phyloP scores from a whole-genome alignment of 2,888 invertebrate species.

The Hirudinaria manillensis region DNA sequence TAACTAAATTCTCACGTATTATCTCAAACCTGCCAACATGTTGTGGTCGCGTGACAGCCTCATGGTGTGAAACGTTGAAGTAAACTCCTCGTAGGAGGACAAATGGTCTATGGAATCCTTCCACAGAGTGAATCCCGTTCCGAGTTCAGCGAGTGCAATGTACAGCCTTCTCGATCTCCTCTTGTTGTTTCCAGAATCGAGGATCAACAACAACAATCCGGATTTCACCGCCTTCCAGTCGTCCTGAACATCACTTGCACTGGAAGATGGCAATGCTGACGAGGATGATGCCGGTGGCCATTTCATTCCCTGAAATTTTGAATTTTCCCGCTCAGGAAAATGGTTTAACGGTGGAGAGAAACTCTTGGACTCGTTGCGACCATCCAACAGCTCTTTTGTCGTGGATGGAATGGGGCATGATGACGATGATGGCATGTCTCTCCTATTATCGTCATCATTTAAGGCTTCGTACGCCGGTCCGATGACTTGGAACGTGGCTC shows the following conservation, averaged over 20 bases:
- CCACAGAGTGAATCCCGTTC: conserved; percentile 29
- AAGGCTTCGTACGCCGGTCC: not conserved
- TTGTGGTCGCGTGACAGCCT: conserved; percentile 23
- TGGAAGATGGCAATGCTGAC: not conserved
- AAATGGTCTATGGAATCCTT: conserved; percentile 15
- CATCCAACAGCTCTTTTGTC: no score
- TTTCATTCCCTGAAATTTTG: not conserved
- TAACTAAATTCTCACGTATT: no score
- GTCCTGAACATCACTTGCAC: not conserved
- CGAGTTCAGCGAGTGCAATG: conserved; percentile 24
- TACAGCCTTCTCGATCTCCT: conserved; percentile 15
- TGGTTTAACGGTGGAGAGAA: not conserved
- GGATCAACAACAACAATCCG: conserved; percentile 24
- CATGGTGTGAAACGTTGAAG: conserved; percentile 22
- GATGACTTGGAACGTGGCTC: not conserved
- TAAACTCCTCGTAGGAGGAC: not conserved
- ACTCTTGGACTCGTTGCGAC: not conserved
- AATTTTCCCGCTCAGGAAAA: no score
- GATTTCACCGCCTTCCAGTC: conserved; percentile 21
- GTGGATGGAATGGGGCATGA: no score
- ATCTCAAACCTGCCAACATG: conserved; percentile 24
- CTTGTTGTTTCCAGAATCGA: conserved; percentile 11
- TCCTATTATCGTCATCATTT: not conserved
- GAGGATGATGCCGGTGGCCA: not conserved
- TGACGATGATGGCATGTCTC: not conserved